Conservation (phyloP, 2,113 vertebrate species). For the Datnioides undecimradiatus region DNA sequence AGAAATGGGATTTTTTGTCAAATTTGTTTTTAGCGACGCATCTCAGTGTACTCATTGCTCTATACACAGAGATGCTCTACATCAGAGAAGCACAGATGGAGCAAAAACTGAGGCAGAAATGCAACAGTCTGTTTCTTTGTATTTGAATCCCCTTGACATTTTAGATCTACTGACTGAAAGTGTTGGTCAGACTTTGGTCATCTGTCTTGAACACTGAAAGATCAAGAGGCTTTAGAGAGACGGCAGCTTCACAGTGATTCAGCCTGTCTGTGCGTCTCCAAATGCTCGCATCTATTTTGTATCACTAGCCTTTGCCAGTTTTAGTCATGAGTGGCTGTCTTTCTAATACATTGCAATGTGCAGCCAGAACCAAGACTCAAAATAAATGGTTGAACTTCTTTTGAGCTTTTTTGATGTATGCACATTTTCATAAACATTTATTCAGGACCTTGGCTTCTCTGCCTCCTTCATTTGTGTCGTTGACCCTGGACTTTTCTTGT, state of each 20-base stretch:
- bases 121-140: constrained; percentile 46
- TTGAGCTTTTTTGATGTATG: background rate
- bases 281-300: constrained; percentile 47
- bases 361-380: background rate
- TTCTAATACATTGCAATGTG: constrained; percentile 6
- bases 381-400: background rate
- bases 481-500: background rate
- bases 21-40: constrained; percentile 17
- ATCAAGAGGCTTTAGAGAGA: constrained; percentile 47
- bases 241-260: constrained; percentile 36
- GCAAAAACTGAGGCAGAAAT: constrained; percentile 13
- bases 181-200: constrained; percentile 59
- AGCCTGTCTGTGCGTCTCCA: constrained; percentile 33
- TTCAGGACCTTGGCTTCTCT: background rate
- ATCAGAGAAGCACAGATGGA: constrained; percentile 2
- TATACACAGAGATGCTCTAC: background rate
- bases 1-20: constrained; percentile 22
- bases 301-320: constrained; percentile 1
- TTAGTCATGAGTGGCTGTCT: constrained; percentile 12
- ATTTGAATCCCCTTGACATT: constrained; percentile 42
- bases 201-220: constrained; percentile 38
- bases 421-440: constrained; percentile 4
- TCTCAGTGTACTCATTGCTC: constrained; percentile 18
- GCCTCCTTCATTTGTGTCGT: background rate
- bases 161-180: constrained; percentile 41